Percentiles rank a stretch among this genome's conserved stretches.
Conservation (phyloP, 1,140 invertebrate genomes). For the Drosophila funebris region DNA sequence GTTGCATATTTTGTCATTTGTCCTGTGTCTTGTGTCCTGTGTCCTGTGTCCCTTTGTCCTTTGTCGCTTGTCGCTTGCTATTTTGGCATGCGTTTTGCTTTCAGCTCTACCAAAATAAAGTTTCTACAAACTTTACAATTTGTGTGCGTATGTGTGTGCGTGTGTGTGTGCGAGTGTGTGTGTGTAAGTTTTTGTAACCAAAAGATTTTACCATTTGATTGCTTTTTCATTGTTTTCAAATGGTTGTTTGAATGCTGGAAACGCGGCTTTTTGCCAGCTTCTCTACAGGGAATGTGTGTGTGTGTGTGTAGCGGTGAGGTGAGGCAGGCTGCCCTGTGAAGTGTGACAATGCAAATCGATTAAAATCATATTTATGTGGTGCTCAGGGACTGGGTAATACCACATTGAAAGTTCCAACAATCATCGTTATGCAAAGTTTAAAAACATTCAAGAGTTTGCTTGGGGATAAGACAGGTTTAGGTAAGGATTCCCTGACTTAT, state of each 20-base stretch:
- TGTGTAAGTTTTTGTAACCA: slow-evolving; percentile 37
- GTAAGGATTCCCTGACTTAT: neutral
- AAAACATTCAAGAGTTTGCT: neutral
- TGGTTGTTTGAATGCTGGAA: slow-evolving; percentile 50
- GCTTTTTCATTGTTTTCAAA: slow-evolving; percentile 81
- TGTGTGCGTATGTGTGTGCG: slow-evolving; percentile 10
- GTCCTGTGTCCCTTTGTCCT: neutral
- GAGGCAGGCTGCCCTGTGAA: neutral
- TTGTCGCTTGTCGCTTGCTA: slow-evolving; percentile 17
- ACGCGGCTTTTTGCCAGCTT: neutral
- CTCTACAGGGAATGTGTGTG: neutral
- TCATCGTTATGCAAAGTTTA: neutral
- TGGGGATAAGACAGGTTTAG: neutral
- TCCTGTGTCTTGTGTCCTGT: slow-evolving; percentile 15
- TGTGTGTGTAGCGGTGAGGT: neutral
- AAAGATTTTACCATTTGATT: slow-evolving; percentile 62
- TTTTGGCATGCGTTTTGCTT: slow-evolving; percentile 15
- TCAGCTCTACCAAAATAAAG: slow-evolving; percentile 16
- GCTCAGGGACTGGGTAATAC: slow-evolving; percentile 21
- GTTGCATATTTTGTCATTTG: neutral
- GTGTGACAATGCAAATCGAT: slow-evolving; percentile 66
- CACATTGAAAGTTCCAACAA: slow-evolving; percentile 14
- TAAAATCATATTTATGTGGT: slow-evolving; percentile 75
- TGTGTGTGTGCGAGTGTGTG: slow-evolving; percentile 12
- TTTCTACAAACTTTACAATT: slow-evolving; percentile 65